Evolutionary conservation across 1,140 invertebrate genomes (phyloP), one percentile per base, ranked within the genome.

Genomic region (Drosophila sp.): DNA sequence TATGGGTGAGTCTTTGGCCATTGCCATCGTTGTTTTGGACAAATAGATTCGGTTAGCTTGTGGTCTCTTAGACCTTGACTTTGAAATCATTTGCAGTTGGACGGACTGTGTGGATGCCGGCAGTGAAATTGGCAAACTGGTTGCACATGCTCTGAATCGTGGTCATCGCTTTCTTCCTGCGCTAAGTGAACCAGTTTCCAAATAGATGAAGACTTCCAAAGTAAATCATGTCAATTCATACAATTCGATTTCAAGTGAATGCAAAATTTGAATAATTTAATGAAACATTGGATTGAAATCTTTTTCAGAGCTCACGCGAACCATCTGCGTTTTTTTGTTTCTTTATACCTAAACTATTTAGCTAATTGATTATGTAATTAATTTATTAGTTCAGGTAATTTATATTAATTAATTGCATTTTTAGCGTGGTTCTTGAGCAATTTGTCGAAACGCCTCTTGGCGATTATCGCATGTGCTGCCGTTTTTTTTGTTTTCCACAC

Each of bases 361-460:
- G 50, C 60, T 82, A 87, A 82, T 85, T 79, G 70, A 80, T 73
- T 62, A 66, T 69, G 68, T 54, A 78, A 85, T 87, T 79, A 74
- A 69, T 85, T 65, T 63, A 76, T 79, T 79, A 76, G 50, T 27
- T 62, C 58, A 70, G 70, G 66, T 71, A 72, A 70, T 80, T 76
- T 76, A 66, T 63, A 82, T 58, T 86, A 82, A 79, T 79, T 85
- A 55, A 54, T 30, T 33, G 60, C 55, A 41, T 41, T 73, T 60
- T 57, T 32, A 32, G 54, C 10, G 50, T 61, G 60, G 73, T 85
- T 83, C 80, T 83, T 62, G 66, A 47, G 62, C 60, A 61, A 79
- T 72, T 80, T 70, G 60, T 70, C 44, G 62, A 60, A 68, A 70
- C 47, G 73, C 66, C 77, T 74, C 66, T 44, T 47, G 50, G 57